A percentile compares a stretch with the other conserved stretches of the same genome.
Evolutionary conservation across 1,140 invertebrate genomes (phyloP).

Genomic region (Calephelis nemesis): DNA sequence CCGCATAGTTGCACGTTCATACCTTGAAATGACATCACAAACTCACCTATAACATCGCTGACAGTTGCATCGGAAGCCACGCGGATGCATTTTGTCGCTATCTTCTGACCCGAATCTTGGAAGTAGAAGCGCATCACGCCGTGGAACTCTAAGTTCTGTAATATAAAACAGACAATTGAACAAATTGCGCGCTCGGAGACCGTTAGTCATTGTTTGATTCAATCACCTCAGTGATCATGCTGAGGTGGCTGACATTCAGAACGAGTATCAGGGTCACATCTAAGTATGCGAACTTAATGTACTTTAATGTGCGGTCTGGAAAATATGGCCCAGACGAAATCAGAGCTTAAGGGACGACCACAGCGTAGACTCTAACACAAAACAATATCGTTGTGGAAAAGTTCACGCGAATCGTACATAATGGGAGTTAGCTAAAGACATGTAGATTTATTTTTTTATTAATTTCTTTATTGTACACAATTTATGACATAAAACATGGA

Average conservation of each 20-base stretch:
- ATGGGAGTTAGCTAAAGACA: too few species aligned
- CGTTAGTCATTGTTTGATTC: slow-evolving; percentile 16
- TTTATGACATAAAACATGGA: too few species aligned
- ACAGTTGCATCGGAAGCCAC: slow-evolving; percentile 97
- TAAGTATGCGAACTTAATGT: slow-evolving; percentile 13
- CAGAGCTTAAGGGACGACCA: too few species aligned
- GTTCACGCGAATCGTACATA: too few species aligned
- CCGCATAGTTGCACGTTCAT: neutral
- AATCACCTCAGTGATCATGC: slow-evolving; percentile 5
- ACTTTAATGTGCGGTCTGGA: neutral
- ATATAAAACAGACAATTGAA: slow-evolving; percentile 22
- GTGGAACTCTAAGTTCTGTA: slow-evolving; percentile 98
- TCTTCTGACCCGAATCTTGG: slow-evolving; percentile 97
- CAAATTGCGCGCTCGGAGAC: slow-evolving; percentile 19
- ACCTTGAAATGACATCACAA: neutral
- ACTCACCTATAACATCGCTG: slow-evolving; percentile 91
- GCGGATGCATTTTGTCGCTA: slow-evolving; percentile 99
- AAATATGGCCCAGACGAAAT: neutral
- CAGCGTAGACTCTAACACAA: too few species aligned
- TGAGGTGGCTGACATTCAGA: slow-evolving; percentile 1
- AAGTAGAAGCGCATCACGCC: slow-evolving; percentile 99
- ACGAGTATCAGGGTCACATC: slow-evolving; percentile 10
- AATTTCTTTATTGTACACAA: too few species aligned
- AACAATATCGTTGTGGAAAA: too few species aligned
- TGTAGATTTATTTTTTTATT: too few species aligned